These are phyloP conservation scores for Noctua janthe DNA, from an alignment of 2,888 invertebrate genomes.

Conservation along the genomic window DNA sequence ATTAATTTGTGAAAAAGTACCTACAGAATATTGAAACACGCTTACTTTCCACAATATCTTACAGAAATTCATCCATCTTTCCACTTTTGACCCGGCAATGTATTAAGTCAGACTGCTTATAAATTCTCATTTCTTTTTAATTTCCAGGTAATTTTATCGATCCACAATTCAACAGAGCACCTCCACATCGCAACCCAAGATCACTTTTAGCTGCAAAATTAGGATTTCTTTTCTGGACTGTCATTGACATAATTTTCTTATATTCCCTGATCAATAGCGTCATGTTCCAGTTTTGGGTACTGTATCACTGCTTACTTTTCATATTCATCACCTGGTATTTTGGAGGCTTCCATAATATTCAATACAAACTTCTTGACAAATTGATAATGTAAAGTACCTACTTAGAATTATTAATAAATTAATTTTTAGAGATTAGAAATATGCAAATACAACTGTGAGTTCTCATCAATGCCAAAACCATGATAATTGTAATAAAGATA, in stretches of 20 bases:
- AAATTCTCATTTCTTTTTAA: not conserved
- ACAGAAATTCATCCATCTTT: not conserved
- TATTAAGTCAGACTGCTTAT: not conserved
- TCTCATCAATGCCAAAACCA: slow-evolving; percentile 76
- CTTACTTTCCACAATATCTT: not conserved
- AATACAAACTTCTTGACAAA: slow-evolving; percentile 87
- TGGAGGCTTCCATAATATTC: slow-evolving; percentile 91
- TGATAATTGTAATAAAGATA: slow-evolving; percentile 55
- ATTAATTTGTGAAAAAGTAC: not conserved
- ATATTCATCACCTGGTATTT: slow-evolving; percentile 89
- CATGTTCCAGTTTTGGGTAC: slow-evolving; percentile 89
- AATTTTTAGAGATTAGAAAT: slow-evolving; percentile 47
- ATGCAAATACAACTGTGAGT: slow-evolving; percentile 71
- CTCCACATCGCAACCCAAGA: slow-evolving; percentile 74
- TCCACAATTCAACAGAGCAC: slow-evolving; percentile 73
- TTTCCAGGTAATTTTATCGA: slow-evolving; percentile 84
- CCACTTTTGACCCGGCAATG: not conserved
- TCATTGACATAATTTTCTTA: slow-evolving; percentile 87
- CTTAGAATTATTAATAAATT: slow-evolving; percentile 26
- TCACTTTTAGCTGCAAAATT: slow-evolving; percentile 77
- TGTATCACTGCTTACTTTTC: slow-evolving; percentile 89
- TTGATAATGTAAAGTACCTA: slow-evolving; percentile 41
- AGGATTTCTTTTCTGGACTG: slow-evolving; percentile 92
- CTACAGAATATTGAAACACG: not conserved
- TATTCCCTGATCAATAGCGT: slow-evolving; percentile 83